These are phyloP conservation scores for Morpho deidamia DNA, from an alignment of 2,888 invertebrate genomes.

Conservation along the genomic window DNA sequence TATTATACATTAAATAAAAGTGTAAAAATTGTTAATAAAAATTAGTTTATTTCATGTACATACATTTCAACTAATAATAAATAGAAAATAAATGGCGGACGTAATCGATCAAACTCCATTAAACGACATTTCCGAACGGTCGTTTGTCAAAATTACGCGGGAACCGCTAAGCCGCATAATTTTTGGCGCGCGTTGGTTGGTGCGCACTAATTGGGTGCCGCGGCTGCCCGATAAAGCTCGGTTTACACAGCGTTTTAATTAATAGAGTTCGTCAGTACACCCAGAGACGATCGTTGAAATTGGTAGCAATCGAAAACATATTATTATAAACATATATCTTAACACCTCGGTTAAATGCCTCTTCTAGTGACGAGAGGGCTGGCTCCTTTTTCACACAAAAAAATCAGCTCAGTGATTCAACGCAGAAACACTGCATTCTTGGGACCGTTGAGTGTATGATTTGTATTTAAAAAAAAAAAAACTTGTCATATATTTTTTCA, in stretches of 20 bases:
- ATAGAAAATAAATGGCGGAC: conserved; percentile 1
- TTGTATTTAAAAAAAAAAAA: no score
- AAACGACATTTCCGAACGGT: conserved; percentile 53
- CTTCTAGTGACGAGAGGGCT: no score
- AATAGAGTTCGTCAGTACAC: conserved; percentile 68
- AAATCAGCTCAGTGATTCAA: no score
- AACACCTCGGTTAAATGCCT: no score
- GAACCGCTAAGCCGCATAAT: conserved; percentile 72
- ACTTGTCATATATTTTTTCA: no score
- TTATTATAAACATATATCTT: no score
- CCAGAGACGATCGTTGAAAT: conserved; percentile 27
- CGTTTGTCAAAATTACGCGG: conserved; percentile 71
- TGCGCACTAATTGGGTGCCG: conserved; percentile 64
- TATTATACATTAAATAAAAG: no score
- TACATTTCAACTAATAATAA: not conserved
- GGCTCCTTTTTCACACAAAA: no score
- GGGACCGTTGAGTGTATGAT: no score
- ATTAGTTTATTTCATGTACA: no score
- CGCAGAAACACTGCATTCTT: no score
- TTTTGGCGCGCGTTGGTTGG: conserved; percentile 62
- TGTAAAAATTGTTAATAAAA: no score
- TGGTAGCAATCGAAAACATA: not conserved
- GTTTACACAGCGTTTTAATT: conserved; percentile 76
- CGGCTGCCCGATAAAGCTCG: conserved; percentile 63
- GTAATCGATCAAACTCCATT: conserved; percentile 30